These are phyloP conservation scores for Myioborus melanocephalus DNA, from an alignment of 2,797 vertebrate species.

Conservation along the genomic window DNA sequence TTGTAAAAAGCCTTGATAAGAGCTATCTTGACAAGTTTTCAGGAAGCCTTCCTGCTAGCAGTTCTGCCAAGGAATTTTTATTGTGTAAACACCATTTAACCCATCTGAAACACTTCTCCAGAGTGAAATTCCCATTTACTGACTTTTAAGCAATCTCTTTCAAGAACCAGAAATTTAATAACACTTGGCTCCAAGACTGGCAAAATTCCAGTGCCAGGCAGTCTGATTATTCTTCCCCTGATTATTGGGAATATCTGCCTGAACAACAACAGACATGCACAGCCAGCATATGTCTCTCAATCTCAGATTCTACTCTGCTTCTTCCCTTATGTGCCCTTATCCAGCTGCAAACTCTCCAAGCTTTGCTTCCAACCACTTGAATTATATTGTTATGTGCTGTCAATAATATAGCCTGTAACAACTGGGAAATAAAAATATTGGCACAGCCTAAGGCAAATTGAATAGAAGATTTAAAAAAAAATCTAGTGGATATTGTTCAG, in stretches of 20 bases:
- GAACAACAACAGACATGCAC: neutral
- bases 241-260: constrained; percentile 29
- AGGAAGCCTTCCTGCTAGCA: constrained; percentile 4
- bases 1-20: neutral
- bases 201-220: constrained; percentile 29
- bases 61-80: constrained; percentile 35
- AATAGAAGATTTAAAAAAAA: neutral
- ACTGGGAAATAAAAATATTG: constrained; percentile 30
- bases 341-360: constrained; percentile 46
- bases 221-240: constrained; percentile 5
- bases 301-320: neutral
- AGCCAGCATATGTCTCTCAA: neutral
- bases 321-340: constrained; percentile 1
- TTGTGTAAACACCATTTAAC: constrained; percentile 36
- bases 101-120: neutral
- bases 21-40: constrained; percentile 28
- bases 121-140: constrained; percentile 19
- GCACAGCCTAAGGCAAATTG: neutral
- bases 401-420: constrained; percentile 13
- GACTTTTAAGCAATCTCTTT: constrained; percentile 5
- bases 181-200: constrained; percentile 1
- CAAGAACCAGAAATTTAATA: constrained; percentile 16
- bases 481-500: neutral
- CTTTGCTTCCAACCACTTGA: neutral
- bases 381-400: constrained; percentile 8